A percentile compares a stretch with the other conserved stretches of the same genome.
phyloP scores from a whole-genome alignment of 1,140 invertebrate genomes.

The Cataglyphis hispanica region DNA sequence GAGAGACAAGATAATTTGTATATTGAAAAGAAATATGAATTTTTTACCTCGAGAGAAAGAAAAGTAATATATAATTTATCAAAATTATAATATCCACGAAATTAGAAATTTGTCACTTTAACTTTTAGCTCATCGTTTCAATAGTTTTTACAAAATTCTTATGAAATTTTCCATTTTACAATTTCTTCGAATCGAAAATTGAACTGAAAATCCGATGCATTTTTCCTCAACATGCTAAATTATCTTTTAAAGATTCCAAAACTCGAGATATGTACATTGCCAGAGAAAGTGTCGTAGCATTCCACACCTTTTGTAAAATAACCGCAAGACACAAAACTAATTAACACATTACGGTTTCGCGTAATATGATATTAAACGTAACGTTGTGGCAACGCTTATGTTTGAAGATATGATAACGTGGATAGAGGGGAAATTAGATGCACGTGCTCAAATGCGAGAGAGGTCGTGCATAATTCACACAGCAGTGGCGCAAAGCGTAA shows the following conservation, averaged over 20 bases:
- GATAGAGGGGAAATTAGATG: constrained; percentile 36
- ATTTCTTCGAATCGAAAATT: background rate
- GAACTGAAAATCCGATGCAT: background rate
- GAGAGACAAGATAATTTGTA: background rate
- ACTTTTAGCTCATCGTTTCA: too few relatives aligned
- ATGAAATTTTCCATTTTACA: background rate
- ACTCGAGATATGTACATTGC: background rate
- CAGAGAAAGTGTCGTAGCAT: background rate
- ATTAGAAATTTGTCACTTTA: too few relatives aligned
- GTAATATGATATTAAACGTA: constrained; percentile 52
- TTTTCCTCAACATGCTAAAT: background rate
- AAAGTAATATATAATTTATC: background rate
- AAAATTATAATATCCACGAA: background rate
- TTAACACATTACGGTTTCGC: constrained; percentile 43
- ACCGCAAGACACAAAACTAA: constrained; percentile 37
- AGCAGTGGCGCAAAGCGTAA: background rate
- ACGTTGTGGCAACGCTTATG: constrained; percentile 23
- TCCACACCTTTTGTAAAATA: background rate
- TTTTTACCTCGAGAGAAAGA: too few relatives aligned
- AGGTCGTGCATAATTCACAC: constrained; percentile 45
- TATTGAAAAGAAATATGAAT: background rate
- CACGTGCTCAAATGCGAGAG: constrained; percentile 32
- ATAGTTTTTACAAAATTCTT: background rate
- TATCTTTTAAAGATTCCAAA: background rate
- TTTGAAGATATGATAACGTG: constrained; percentile 22